phyloP scores from a whole-genome alignment of 2,888 invertebrate genomes.

The Reticulitermes lucifugus region DNA sequence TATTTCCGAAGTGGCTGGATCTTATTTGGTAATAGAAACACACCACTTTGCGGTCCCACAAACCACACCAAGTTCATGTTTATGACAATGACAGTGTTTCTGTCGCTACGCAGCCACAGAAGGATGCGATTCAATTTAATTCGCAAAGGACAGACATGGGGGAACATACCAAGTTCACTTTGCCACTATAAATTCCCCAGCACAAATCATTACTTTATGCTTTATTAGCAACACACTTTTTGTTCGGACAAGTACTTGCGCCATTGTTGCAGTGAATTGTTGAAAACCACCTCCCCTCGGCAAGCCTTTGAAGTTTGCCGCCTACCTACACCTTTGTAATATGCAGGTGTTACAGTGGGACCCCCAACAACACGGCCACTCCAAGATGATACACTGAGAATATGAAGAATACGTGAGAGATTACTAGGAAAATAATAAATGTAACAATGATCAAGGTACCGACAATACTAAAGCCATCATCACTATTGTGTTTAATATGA shows the following conservation, averaged over 20 bases:
- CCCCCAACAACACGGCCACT: conserved; percentile 21
- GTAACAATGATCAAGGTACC: neutral
- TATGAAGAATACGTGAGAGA: neutral
- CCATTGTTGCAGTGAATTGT: neutral
- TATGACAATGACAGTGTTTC: neutral
- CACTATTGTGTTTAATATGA: neutral
- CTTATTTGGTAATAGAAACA: neutral
- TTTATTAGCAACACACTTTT: conserved; percentile 26
- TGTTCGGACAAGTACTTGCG: neutral
- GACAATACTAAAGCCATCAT: neutral
- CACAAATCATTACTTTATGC: conserved; percentile 29
- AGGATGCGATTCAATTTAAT: neutral
- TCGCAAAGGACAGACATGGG: neutral
- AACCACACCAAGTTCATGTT: neutral
- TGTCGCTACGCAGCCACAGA: neutral
- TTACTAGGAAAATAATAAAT: neutral
- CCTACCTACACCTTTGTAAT: conserved; percentile 39
- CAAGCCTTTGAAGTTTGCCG: conserved; percentile 24
- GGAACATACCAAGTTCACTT: neutral
- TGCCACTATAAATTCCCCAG: conserved; percentile 15
- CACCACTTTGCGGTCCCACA: neutral
- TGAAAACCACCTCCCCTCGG: conserved; percentile 13
- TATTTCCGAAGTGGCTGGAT: neutral
- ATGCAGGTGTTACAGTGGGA: conserved; percentile 34
- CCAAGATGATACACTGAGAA: neutral